Base-by-base conservation (phyloP, 2,113 vertebrate species). In the Hippoglossus stenolepis region DNA sequence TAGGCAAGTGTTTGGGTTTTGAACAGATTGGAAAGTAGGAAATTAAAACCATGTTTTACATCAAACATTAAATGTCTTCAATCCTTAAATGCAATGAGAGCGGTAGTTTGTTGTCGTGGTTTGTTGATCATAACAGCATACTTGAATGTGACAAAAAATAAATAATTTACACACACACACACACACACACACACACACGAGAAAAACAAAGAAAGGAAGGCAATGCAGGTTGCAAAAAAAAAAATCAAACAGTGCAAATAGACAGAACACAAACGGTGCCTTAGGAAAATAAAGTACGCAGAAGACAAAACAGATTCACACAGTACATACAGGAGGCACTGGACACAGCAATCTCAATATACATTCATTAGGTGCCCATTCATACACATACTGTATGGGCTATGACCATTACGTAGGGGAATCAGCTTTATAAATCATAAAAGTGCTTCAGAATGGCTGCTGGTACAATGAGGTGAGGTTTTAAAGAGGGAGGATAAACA, bases 341-440 rank as follows among this genome's bases (percentile, higher is more conserved):
- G 54, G 38, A 85, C 69, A 79, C 72, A 77, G 14, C 59, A 20
- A 66, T 73, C 6, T 45, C 35, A 35, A 60, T 73, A 70, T 74
- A 91, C 83, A 90, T 88, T 91, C 87, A 75, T 54, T 51, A 15
- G 68, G 56, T 11, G 67, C 18, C 51, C 72, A 54, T 79, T 65
- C 59, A 65, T 28, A 77, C n/a, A 59, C 43, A 79, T 24, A 23
- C 58, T 31, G 31, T 43, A 14, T 23, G 62, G 43, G 67, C 24
- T 59, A 57, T 56, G 21, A 59, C 80, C 82, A 74, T 54, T 49
- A 68, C 21, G 58, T 7, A 75, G 31, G 26, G 23, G 38, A 26
- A 63, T 31, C 9, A 9, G 51, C 26, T n/a, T 58, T 14, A 17
- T 18, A 38, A 38, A 75, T 80, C 31, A 80, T 23, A 28, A 85